Evolutionary conservation across 2,888 invertebrate species (phyloP).

Genomic region (Pomacea canaliculata): DNA sequence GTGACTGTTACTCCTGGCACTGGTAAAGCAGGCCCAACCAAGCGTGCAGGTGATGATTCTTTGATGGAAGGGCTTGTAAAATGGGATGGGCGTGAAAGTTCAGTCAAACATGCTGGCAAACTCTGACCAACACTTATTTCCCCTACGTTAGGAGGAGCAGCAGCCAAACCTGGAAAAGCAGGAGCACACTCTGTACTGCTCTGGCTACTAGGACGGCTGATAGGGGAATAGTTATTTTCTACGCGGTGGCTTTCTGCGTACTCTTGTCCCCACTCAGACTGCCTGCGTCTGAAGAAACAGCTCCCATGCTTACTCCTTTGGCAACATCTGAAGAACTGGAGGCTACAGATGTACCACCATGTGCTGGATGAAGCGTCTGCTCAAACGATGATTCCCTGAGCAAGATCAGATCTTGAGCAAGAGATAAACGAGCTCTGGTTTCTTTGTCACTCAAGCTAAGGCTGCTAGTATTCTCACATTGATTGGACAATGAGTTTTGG

Average conservation of each 20-base stretch:
- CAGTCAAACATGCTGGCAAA: too few species aligned
- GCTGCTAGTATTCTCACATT: neutral
- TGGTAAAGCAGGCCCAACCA: conserved; percentile 1
- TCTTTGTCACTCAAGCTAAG: conserved; percentile 3
- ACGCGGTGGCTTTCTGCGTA: conserved; percentile 15
- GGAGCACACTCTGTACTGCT: conserved; percentile 51
- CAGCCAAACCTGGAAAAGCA: conserved; percentile 19
- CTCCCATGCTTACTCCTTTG: neutral
- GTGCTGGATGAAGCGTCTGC: neutral
- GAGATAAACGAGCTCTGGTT: conserved; percentile 18
- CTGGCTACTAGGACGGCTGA: conserved; percentile 70
- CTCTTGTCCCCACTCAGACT: neutral
- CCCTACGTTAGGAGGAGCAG: neutral
- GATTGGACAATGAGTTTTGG: neutral
- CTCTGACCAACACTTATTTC: neutral
- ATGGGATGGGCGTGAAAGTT: too few species aligned
- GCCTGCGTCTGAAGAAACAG: neutral
- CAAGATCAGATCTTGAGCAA: conserved; percentile 28
- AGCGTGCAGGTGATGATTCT: neutral
- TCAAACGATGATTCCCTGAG: conserved; percentile 16
- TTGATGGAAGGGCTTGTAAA: too few species aligned
- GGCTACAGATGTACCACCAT: neutral
- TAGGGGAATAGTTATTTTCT: conserved; percentile 68
- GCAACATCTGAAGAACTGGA: neutral
- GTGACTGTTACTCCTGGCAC: neutral